Base-by-base conservation (phyloP, 2,888 invertebrate species). In the Terebella lapidaria region DNA sequence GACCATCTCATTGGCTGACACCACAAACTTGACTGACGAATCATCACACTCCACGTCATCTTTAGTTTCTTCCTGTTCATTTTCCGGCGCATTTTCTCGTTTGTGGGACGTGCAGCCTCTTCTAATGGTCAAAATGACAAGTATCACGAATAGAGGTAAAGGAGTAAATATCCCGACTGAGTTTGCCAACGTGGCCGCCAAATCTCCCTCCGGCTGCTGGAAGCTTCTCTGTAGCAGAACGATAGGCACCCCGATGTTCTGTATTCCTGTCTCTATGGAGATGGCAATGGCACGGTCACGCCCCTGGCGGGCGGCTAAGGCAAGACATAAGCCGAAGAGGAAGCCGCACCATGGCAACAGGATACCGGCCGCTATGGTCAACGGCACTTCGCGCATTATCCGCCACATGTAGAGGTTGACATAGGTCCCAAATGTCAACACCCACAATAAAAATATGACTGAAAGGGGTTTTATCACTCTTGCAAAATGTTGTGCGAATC, bases 221-320 rank as follows among this genome's bases (percentile, higher is more conserved):
- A 94, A 83, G 2, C 90, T 87, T 73, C 90, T 87, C 58, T 89
- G 82, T 55, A 94, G 82, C 70, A 94, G 83, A 80, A 94, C 91
- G 72, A 94, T 93, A 0, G 94, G 86, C 66, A 94, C 88, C 51
- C 93, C 94, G 0, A 93, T 93, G 82, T 94, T 94, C 82, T 94
- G 93, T 57, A 94, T 88, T 56, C 94, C 75, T 0, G 79, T 79
- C 65, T 95, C 94, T 53, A 94, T 88, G 49, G 91, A 88, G 72
- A 95, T 92, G 3, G 94, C 91, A 57, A 73, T 74, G 4, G 73
- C 57, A 4, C 67, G 65, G 30, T 62, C 60, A 70, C 70, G 71
- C 3, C 68, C 63, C 58, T 71, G 72, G 24, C 72, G 61, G 20
- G 60, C 62, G 3, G 74, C 52, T 1, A 70, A 20, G 18, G 72